Evolutionary conservation across 2,888 invertebrate species (phyloP), one percentile per base, ranked within the genome.

Genomic region (Parasteatoda lunata): DNA sequence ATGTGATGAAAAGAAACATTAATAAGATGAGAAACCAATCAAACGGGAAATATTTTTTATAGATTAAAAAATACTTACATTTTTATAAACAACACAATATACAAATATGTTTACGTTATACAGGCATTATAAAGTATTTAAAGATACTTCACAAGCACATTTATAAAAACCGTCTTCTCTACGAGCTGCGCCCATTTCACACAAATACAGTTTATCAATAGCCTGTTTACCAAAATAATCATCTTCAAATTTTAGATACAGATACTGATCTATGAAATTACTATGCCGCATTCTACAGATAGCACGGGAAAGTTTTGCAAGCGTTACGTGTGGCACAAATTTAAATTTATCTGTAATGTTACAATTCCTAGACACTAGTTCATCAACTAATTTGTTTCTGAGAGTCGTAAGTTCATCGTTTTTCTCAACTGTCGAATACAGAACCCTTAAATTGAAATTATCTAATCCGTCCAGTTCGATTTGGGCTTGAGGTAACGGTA

Each of bases 291-390:
- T 82, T 54, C 91, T 82, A 3, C 91, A 90, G 11, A 91, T 90
- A 1, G 91, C 91, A 8, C 92, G 90, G n/a, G 91, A 91, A 0
- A 92, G 89, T 85, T 92, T 93, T 89, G 92, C 90, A 11, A 93
- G 80, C 8, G 92, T 92, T 90, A 93, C 91, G 89, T 93, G 93
- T 5, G 93, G 92, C 6, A 92, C 91, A 88, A 91, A 92, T 13
- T 92, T 92, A 90, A 91, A 91, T 54, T 90, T 90, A 87, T 92
- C 92, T n/a, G 91, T 90, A 8, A 92, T 91, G 11, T 90, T 90
- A 5, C 92, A 89, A 4, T 91, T 92, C 15, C 89, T 90, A 59
- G 90, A 89, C 13, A 87, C 88, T 30, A 92, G 79, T 88, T 90
- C 89, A 11, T 90, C 85, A 82, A 91, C 91, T 13, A 92, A 72